Evolutionary conservation across 2,888 invertebrate species (phyloP).

Genomic region (Conus canariensis): DNA sequence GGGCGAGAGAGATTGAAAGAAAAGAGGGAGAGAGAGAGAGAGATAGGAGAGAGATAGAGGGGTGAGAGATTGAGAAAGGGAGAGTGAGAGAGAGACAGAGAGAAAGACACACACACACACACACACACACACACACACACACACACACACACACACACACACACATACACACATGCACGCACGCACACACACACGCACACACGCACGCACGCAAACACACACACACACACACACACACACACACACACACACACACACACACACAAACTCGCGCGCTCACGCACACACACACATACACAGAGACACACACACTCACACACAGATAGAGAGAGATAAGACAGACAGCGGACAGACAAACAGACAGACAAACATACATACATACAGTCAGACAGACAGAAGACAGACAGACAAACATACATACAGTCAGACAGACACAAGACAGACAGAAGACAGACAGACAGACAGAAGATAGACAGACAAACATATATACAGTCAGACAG

Average conservation of each 20-base stretch:
- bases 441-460: not conserved
- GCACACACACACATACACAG: no score
- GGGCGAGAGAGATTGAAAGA: not conserved
- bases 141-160: not conserved
- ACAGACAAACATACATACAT: no score
- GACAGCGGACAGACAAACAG: no score
- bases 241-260: not conserved
- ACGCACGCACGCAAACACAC: not conserved
- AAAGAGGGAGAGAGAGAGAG: not conserved
- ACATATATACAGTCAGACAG: no score
- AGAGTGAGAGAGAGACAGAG: not conserved
- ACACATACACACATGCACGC: not conserved
- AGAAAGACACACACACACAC: not conserved
- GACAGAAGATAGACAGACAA: no score
- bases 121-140: no score
- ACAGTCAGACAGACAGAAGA: no score
- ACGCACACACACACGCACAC: not conserved
- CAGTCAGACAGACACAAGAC: not conserved
- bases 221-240: not conserved
- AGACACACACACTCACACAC: no score
- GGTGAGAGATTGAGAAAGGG: not conserved
- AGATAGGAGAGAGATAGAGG: not conserved
- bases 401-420: no score
- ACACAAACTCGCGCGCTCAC: not conserved
- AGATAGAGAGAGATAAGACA: no score